phyloP scores from a whole-genome alignment of 2,797 vertebrate species.

The Bradypodion ventrale region DNA sequence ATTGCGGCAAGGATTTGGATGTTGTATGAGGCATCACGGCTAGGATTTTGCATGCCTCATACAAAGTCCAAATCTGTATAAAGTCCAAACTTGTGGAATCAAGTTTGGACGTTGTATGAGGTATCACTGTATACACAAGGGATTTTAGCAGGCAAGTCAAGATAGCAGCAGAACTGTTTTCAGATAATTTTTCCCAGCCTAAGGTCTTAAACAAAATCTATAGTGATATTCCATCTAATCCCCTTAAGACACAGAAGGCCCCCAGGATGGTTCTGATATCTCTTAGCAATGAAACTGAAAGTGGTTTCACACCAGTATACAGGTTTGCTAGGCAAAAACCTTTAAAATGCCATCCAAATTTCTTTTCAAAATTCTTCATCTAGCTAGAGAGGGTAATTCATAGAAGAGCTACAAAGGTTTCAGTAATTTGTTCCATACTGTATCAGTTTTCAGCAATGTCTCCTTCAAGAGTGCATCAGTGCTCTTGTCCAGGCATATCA shows the following conservation, averaged over 20 bases:
- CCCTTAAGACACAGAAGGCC: neutral
- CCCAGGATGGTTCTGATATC: neutral
- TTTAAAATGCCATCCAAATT: neutral
- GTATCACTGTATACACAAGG: too few species aligned
- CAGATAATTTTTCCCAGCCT: neutral
- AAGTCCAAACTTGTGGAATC: too few species aligned
- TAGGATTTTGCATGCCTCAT: too few species aligned
- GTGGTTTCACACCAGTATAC: neutral
- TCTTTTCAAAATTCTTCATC: neutral
- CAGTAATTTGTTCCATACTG: neutral
- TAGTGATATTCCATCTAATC: neutral
- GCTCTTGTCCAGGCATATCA: too few species aligned
- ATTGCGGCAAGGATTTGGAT: too few species aligned
- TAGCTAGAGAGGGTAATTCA: too few species aligned
- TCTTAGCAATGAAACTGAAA: neutral
- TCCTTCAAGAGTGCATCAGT: too few species aligned
- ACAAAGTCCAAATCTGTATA: too few species aligned
- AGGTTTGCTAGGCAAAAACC: neutral
- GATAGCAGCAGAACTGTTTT: neutral
- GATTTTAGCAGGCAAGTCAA: neutral
- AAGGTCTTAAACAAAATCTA: neutral
- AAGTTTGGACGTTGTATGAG: too few species aligned
- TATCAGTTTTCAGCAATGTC: too few species aligned
- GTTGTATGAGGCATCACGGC: too few species aligned
- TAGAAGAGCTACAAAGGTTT: neutral